Base-by-base conservation (phyloP, 30 jellyfish, hydroid and myxozoan genomes). In the Euphysa ruthae region DNA sequence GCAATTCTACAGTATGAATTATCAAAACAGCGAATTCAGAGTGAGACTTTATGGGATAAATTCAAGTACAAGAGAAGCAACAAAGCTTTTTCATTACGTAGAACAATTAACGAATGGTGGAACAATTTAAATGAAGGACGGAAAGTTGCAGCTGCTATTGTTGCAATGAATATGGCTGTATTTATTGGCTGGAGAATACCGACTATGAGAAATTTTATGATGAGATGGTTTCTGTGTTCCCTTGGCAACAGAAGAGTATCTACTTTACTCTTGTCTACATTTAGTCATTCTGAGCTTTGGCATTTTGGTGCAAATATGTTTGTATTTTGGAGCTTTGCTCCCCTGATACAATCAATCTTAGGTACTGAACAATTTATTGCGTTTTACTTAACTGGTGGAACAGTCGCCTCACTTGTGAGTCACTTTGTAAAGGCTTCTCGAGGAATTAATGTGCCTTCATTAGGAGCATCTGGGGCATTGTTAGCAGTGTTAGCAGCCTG, bases 381-480 rank as follows among this genome's bases (percentile, higher is more conserved):
- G 51, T 87, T 87, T 56, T 87, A 87, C 63, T 43, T 75, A 13
- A 75, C 94, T 25, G 97, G 97, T 32, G 97, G 97, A 65, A 77
- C 55, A 0, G 42, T 80, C 8, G 93, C 97, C 1, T 86, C 97
- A 3, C 28, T 87, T 35, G 81, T 83, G 49, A 87, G 97, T 61
- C 94, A 87, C 44, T 82, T 71, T 34, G 61, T 79, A 38, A 87
- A 87, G 49, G 50, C 75, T n/a, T 62, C 65, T n/a, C 51, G 80
- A 3, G 70, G 60, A 38, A 69, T 66, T 20, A 72, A 82, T 2
- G 81, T 74, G 15, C 81, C 91, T 4, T 87, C 97, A 0, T 61
- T 87, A 13, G 97, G 97, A 0, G 97, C 97, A 18, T 88, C 97
- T 23, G 97, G 97, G 18, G 97, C 97, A 6, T 56, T 88, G 54